Conservation (phyloP, 2,888 invertebrate genomes). For the Tenthredo amoena region DNA sequence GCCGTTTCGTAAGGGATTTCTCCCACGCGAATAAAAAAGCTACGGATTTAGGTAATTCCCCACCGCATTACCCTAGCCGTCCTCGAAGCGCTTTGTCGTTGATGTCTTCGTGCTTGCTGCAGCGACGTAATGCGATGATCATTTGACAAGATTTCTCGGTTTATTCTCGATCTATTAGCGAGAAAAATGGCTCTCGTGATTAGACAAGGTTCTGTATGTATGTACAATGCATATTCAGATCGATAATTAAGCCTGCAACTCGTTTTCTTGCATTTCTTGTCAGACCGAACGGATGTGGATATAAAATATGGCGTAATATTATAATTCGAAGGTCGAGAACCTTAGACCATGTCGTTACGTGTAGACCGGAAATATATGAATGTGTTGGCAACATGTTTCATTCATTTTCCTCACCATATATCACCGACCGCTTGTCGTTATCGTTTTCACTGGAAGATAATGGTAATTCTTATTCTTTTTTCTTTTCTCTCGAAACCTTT, state of each 20-base stretch:
- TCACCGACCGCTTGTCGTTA: constrained; percentile 7
- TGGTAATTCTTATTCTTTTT: not conserved
- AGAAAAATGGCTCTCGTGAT: not conserved
- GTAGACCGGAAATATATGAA: constrained; percentile 29
- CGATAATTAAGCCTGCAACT: not conserved
- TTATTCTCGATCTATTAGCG: not conserved
- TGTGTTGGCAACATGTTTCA: constrained; percentile 35
- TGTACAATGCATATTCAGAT: not conserved
- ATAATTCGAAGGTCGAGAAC: constrained; percentile 47
- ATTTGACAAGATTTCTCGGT: not conserved
- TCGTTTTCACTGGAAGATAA: constrained; percentile 22
- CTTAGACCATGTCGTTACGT: constrained; percentile 40
- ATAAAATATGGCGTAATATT: constrained; percentile 34
- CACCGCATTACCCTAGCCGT: not conserved
- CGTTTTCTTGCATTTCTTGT: constrained; percentile 11
- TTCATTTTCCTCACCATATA: constrained; percentile 19
- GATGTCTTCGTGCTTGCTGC: not conserved
- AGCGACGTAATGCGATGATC: not conserved
- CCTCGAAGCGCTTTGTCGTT: constrained; percentile 8
- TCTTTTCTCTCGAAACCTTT: not conserved
- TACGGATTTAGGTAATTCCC: constrained; percentile 37
- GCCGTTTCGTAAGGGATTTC: constrained; percentile 61
- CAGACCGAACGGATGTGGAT: not conserved
- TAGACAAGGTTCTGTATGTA: not conserved
- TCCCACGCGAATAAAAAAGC: constrained; percentile 51